Evolutionary conservation across 2,888 invertebrate species (phyloP).

Genomic region (Colostygia pectinataria): DNA sequence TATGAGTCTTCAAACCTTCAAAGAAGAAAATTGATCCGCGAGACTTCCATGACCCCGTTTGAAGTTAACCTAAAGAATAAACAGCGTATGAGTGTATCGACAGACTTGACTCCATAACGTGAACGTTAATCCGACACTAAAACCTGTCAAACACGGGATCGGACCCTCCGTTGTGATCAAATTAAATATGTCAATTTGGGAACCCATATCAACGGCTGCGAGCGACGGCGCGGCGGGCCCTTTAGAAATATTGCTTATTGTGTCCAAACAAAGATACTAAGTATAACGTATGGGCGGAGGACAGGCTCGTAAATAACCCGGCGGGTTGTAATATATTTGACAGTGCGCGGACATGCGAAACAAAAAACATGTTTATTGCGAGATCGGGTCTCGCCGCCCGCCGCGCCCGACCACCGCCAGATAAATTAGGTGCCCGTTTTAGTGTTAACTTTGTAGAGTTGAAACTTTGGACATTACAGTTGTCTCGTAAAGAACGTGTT

Average conservation of each 20-base stretch:
- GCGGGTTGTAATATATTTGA: constrained; percentile 83
- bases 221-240: constrained; percentile 75
- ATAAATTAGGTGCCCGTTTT: constrained; percentile 68
- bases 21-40: constrained; percentile 71
- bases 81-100: constrained; percentile 62
- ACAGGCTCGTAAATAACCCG: constrained; percentile 81
- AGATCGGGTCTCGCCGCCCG: constrained; percentile 58
- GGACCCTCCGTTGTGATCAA: constrained; percentile 80
- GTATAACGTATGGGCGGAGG: constrained; percentile 83
- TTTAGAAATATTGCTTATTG: constrained; percentile 83
- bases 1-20: constrained; percentile 70
- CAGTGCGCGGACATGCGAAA: constrained; percentile 82
- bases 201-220: constrained; percentile 83
- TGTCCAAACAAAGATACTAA: constrained; percentile 84
- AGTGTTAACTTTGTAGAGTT: constrained; percentile 61
- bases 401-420: constrained; percentile 47
- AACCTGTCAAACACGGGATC: constrained; percentile 78
- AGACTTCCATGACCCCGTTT: constrained; percentile 59
- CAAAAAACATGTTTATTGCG: constrained; percentile 83
- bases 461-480: constrained; percentile 20
- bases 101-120: constrained; percentile 69
- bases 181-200: constrained; percentile 83
- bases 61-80: constrained; percentile 55
- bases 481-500: background rate
- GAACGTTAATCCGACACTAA: constrained; percentile 81